Base-by-base conservation (phyloP, 2,888 invertebrate genomes). In the Dicyrtomina minuta region DNA sequence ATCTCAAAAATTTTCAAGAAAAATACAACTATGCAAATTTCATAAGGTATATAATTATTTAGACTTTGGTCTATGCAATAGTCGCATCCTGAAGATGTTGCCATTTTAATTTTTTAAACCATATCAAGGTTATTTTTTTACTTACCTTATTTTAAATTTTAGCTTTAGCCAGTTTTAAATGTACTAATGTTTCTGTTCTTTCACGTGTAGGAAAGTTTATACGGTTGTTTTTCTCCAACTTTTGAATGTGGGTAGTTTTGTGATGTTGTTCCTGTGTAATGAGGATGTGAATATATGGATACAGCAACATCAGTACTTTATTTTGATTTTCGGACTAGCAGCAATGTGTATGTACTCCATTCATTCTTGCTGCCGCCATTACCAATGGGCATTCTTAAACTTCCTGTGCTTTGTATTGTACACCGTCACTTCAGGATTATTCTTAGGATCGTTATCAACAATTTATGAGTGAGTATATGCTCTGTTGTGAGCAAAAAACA, bases 401-500 rank as follows among this genome's bases (percentile, higher is more conserved):
- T 65, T 65, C 26, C 13, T 65, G n/a, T 39, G 65, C 12, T 65
- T 65, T n/a, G 65, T 65, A n/a, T 5, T 65, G n/a, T 65, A 65
- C 51, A 65, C 65, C n/a, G 24, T 65, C 1, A 15, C 43, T 1
- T 53, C 53, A n/a, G 65, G 65, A 2, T 22, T 65, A 13, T 65
- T 65, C 33, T 8, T 65, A 8, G 65, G 53, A 15, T 53, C 65
- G 10, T 41, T 65, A 20, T 12, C 33, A 13, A 65, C 65, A 1
- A n/a, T 64, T 39, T 64, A 39, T 22, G 64, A 64, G 64, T 64
- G 27, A n/a, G n/a, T n/a, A n/a, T n/a, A n/a, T n/a, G n/a, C n/a
- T n/a, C n/a, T n/a, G n/a, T n/a, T 13, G 64, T 26, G 24, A 22
- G 24, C 8, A 12, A 4, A 49, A n/a, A 12, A 12, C 49, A 12